Percentiles rank a stretch among this genome's conserved stretches.
These are phyloP conservation scores for Agrochola litura DNA, from an alignment of 2,888 invertebrate species.

Conservation along the genomic window DNA sequence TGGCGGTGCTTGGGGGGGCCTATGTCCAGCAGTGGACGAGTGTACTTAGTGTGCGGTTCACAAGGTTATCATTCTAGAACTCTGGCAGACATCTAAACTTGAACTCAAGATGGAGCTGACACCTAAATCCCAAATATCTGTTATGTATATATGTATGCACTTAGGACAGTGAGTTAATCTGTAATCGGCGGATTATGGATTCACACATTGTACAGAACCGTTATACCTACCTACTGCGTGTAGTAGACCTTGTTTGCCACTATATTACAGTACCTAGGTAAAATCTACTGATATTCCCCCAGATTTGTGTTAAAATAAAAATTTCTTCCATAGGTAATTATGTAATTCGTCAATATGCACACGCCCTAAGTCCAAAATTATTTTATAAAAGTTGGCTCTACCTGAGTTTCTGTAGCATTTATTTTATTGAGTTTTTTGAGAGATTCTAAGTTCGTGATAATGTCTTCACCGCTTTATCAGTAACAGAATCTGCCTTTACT, in stretches of 20 bases:
- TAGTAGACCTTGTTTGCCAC: neutral
- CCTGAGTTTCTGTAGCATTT: no score
- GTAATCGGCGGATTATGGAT: neutral
- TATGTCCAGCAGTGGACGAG: no score
- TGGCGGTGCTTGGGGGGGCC: no score
- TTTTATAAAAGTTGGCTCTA: neutral
- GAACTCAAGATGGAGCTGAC: neutral
- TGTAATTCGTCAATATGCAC: neutral
- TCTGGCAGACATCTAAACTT: neutral
- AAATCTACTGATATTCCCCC: no score
- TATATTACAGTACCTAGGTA: neutral
- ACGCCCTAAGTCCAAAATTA: neutral
- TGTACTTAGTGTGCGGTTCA: neutral
- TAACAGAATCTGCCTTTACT: neutral
- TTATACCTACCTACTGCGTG: neutral
- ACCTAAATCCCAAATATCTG: neutral
- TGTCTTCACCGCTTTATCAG: neutral
- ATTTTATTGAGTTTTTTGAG: neutral
- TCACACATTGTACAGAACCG: neutral
- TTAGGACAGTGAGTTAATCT: neutral
- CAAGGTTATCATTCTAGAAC: neutral
- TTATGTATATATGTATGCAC: neutral
- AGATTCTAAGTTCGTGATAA: neutral
- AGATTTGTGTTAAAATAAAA: neutral
- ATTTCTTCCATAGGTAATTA: neutral